Conservation (phyloP, 2,113 vertebrate species). For the Falcunculus frontatus region DNA sequence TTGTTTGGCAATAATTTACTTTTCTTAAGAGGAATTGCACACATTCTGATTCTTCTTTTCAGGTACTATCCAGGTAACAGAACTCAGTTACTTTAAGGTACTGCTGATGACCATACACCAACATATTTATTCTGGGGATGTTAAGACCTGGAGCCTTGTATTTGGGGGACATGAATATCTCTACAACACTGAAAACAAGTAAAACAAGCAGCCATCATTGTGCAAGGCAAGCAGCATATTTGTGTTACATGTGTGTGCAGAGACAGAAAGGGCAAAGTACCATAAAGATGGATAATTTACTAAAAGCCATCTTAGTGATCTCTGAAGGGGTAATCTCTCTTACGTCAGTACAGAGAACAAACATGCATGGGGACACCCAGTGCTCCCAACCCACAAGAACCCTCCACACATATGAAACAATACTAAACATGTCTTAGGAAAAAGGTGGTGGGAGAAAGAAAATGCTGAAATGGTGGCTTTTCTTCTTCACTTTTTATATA, state of each 20-base stretch:
- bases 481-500: neutral
- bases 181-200: neutral
- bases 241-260: accelerated
- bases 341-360: neutral
- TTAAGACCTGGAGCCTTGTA: neutral
- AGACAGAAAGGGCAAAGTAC: neutral
- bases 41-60: neutral
- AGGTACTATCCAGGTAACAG: neutral
- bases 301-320: neutral
- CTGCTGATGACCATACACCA: neutral
- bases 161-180: neutral
- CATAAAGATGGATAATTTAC: neutral
- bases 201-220: neutral
- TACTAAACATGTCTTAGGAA: neutral
- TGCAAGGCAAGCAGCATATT: neutral
- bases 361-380: neutral
- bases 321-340: neutral
- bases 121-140: neutral
- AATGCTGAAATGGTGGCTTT: neutral
- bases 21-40: neutral
- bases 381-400: neutral
- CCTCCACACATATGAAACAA: neutral
- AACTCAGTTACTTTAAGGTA: neutral
- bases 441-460: neutral
- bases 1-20: neutral